Evolutionary conservation across 1,140 invertebrate species (phyloP).

Genomic region (Ceratosolen solmsi): DNA sequence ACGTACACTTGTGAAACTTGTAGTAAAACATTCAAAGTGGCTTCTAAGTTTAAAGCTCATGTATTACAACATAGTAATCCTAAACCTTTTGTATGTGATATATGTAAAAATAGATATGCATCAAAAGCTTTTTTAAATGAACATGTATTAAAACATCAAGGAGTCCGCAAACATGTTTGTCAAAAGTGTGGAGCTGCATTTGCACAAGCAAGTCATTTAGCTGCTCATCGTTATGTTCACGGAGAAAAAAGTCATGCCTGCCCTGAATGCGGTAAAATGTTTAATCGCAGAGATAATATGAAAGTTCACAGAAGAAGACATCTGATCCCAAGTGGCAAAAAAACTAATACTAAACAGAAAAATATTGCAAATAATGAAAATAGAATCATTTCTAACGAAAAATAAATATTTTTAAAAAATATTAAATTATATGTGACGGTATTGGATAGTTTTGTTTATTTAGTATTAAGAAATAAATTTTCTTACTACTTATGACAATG

Average conservation of each 20-base stretch:
- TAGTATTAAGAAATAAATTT: conserved; percentile 22
- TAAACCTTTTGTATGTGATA: conserved; percentile 68
- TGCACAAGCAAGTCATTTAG: conserved; percentile 71
- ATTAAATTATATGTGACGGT: conserved; percentile 17
- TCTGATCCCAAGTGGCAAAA: conserved; percentile 58
- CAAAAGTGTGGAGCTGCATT: conserved; percentile 69
- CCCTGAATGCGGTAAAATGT: conserved; percentile 70
- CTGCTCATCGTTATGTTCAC: conserved; percentile 71
- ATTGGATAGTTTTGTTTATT: conserved; percentile 20
- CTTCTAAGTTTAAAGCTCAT: conserved; percentile 70
- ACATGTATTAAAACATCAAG: conserved; percentile 70
- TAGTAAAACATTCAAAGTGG: conserved; percentile 69
- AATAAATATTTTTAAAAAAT: conserved; percentile 7
- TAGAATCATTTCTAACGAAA: conserved; percentile 39
- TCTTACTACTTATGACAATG: conserved; percentile 8
- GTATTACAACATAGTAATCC: conserved; percentile 71
- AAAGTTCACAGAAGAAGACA: conserved; percentile 71
- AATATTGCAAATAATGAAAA: conserved; percentile 57
- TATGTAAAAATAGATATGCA: conserved; percentile 72
- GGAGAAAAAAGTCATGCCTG: conserved; percentile 71
- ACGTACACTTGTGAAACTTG: conserved; percentile 71
- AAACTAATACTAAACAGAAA: conserved; percentile 57
- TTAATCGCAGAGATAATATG: conserved; percentile 72
- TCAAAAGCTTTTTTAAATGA: conserved; percentile 72
- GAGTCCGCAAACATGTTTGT: conserved; percentile 70